phyloP scores from a whole-genome alignment of 2,888 invertebrate genomes.

The Celastrina argiolus region DNA sequence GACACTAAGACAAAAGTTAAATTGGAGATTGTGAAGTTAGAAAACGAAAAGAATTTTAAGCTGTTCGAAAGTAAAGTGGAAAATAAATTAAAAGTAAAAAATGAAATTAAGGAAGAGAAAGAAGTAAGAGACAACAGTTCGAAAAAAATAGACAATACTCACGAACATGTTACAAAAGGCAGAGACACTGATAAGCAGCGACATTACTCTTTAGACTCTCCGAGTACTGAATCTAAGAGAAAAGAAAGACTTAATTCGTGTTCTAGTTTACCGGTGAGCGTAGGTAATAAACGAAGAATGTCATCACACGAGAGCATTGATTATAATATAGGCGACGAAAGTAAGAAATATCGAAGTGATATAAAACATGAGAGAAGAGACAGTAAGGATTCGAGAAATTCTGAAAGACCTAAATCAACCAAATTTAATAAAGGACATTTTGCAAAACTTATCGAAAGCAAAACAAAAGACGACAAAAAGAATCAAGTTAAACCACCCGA shows the following conservation, averaged over 20 bases:
- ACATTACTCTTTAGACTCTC: slow-evolving; percentile 71
- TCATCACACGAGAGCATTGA: slow-evolving; percentile 86
- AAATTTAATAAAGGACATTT: slow-evolving; percentile 79
- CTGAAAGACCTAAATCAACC: slow-evolving; percentile 65
- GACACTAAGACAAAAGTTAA: slow-evolving; percentile 56
- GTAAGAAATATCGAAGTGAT: slow-evolving; percentile 80
- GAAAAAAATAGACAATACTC: slow-evolving; percentile 48
- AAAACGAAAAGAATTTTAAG: slow-evolving; percentile 56
- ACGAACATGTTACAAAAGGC: slow-evolving; percentile 43
- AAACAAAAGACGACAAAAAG: slow-evolving; percentile 79
- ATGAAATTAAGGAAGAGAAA: slow-evolving; percentile 73
- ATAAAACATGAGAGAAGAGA: slow-evolving; percentile 81
- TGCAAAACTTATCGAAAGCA: slow-evolving; percentile 78
- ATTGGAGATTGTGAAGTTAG: slow-evolving; percentile 66
- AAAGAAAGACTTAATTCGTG: slow-evolving; percentile 80
- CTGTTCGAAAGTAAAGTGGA: slow-evolving; percentile 40
- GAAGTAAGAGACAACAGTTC: slow-evolving; percentile 37
- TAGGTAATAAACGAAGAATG: slow-evolving; percentile 84
- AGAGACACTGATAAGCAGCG: slow-evolving; percentile 68
- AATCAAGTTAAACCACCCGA: slow-evolving; percentile 71
- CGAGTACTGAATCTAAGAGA: slow-evolving; percentile 67
- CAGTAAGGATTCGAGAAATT: slow-evolving; percentile 80
- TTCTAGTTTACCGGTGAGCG: slow-evolving; percentile 79
- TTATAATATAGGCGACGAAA: slow-evolving; percentile 71
- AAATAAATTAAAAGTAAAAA: slow-evolving; percentile 47